A percentile compares a stretch with the other conserved stretches of the same genome.
These are phyloP conservation scores for Pinctada fucata DNA, from an alignment of 2,888 invertebrate species.

Conservation along the genomic window DNA sequence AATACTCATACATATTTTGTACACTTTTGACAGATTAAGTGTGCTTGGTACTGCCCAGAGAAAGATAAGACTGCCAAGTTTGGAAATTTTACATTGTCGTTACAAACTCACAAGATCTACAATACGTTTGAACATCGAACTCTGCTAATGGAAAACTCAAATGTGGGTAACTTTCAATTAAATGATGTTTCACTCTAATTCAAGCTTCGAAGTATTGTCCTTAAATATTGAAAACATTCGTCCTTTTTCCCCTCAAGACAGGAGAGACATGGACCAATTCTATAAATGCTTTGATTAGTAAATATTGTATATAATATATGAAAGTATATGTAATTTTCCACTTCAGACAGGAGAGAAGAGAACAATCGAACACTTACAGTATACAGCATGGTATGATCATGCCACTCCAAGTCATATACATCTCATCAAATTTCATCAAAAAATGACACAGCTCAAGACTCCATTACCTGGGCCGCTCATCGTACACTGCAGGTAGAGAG, in stretches of 20 bases:
- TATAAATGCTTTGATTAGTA: no score
- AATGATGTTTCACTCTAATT: no score
- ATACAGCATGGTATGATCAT: constrained; percentile 16
- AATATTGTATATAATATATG: no score
- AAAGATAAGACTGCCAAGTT: constrained; percentile 13
- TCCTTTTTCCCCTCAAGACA: no score
- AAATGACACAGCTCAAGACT: background rate
- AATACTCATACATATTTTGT: background rate
- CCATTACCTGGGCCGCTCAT: constrained; percentile 14
- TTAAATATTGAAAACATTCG: no score
- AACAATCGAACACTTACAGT: constrained; percentile 21
- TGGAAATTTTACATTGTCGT: constrained; percentile 13
- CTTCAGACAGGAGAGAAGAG: constrained; percentile 14
- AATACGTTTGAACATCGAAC: constrained; percentile 6
- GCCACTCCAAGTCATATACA: constrained; percentile 21
- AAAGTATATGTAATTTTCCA: no score
- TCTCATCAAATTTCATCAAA: constrained; percentile 14
- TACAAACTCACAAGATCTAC: background rate
- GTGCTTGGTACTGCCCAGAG: constrained; percentile 22
- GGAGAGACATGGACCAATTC: no score
- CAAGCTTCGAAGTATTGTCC: no score
- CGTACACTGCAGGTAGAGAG: constrained; percentile 22
- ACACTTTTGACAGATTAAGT: constrained; percentile 10
- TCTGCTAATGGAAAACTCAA: constrained; percentile 7
- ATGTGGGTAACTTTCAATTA: background rate